These are phyloP conservation scores for Melolontha melolontha DNA, from an alignment of 2,888 invertebrate species.

Conservation along the genomic window DNA sequence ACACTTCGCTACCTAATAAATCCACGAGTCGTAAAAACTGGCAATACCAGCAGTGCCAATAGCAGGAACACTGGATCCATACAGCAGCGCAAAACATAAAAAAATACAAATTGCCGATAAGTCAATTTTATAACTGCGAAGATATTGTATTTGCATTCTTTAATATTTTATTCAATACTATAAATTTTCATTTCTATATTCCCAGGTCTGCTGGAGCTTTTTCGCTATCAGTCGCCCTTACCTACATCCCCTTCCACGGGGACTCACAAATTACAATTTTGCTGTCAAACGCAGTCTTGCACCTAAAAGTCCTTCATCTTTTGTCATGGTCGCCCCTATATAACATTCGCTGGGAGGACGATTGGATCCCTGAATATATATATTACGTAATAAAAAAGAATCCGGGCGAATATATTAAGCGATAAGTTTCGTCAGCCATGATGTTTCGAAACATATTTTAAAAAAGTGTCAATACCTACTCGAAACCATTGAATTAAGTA, in stretches of 20 bases:
- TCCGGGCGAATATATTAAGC: slow-evolving; percentile 38
- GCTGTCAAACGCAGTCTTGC: slow-evolving; percentile 55
- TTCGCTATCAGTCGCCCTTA: slow-evolving; percentile 12
- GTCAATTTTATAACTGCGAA: slow-evolving; percentile 41
- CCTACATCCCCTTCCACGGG: slow-evolving; percentile 47
- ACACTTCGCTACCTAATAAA: slow-evolving; percentile 36
- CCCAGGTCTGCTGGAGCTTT: slow-evolving; percentile 37
- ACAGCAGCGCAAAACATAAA: slow-evolving; percentile 28
- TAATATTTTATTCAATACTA: slow-evolving; percentile 50
- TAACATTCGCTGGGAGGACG: slow-evolving; percentile 18
- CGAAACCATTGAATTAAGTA: slow-evolving; percentile 34
- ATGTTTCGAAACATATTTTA: slow-evolving; percentile 25
- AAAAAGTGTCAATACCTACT: slow-evolving; percentile 37
- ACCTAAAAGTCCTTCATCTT: slow-evolving; percentile 46
- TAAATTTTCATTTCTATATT: slow-evolving; percentile 57
- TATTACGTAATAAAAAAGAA: slow-evolving; percentile 35
- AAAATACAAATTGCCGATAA: slow-evolving; percentile 40
- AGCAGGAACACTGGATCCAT: slow-evolving; percentile 21
- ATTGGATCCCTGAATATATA: slow-evolving; percentile 31
- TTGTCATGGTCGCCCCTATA: slow-evolving; percentile 34
- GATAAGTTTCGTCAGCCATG: slow-evolving; percentile 28
- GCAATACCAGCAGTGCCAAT: slow-evolving; percentile 30
- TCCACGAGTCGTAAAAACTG: slow-evolving; percentile 32
- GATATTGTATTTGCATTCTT: slow-evolving; percentile 44
- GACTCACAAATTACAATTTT: slow-evolving; percentile 59